Base-by-base conservation (phyloP, 2,888 invertebrate species). In the Agrilus biguttatus region DNA sequence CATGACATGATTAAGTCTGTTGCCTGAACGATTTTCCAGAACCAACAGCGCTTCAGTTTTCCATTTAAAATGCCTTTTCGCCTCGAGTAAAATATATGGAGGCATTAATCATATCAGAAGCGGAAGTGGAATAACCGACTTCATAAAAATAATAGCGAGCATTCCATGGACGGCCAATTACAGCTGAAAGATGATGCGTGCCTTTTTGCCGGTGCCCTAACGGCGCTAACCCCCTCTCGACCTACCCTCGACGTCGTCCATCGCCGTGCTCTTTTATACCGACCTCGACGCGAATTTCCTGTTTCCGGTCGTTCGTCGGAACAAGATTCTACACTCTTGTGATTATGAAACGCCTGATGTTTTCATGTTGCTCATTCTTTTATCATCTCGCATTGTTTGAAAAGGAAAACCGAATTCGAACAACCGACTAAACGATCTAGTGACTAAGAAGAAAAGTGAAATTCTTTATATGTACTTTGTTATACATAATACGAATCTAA, bases 271-370 rank as follows among this genome's bases (percentile, higher is more conserved):
- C 60, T 63, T 65, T 66, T 65, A 64, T 65, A 60, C 59, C 61
- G 59, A 60, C 64, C 64, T 63, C 64, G 63, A 58, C 58, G 55
- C 57, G 60, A 64, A 65, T 65, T 64, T 66, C 66, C 61, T 54
- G 62, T 61, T 62, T 65, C 67, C 67, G 65, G 63, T 55, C 64
- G 63, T 52, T 61, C 58, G 63, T 60, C 65, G 60, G 61, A 63
- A 66, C 66, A 66, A 63, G 65, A 64, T 59, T 66, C 65, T 65
- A 63, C 63, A 66, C 65, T 66, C 61, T 59, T 52, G 54, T 55
- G 56, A 60, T 61, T 62, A 63, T 63, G 62, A 62, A 60, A 60
- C 55, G 59, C 57, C 28, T 28, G 28, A 28, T 28, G 28, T 28
- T 28, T 28, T 28, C 28, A 39, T 17, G 23, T 39, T 33, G 12